Percentiles rank a stretch among this genome's conserved stretches.
These are phyloP conservation scores for Apamea monoglypha DNA, from an alignment of 2,888 invertebrate genomes.

Conservation along the genomic window DNA sequence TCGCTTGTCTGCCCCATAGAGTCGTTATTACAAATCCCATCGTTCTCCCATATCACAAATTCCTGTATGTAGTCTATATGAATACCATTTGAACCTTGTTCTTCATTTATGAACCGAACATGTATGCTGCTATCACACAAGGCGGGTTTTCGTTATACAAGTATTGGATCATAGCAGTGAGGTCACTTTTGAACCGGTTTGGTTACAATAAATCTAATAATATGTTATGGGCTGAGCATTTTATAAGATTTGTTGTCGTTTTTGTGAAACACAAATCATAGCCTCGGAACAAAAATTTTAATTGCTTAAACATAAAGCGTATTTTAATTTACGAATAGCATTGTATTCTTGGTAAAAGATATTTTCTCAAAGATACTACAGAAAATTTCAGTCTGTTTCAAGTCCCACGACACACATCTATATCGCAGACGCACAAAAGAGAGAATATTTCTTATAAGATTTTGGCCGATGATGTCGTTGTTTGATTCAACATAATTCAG, in stretches of 20 bases:
- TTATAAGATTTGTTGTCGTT: conserved; percentile 63
- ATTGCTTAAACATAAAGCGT: not conserved
- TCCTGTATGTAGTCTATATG: conserved; percentile 2
- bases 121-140: conserved; percentile 24
- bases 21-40: conserved; percentile 66
- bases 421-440: conserved; percentile 5
- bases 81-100: conserved; percentile 12
- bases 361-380: conserved; percentile 29
- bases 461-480: conserved; percentile 23
- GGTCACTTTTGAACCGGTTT: conserved; percentile 84
- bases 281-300: not conserved
- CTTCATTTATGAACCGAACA: conserved; percentile 18
- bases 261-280: conserved; percentile 25
- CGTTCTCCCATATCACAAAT: conserved; percentile 64
- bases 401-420: conserved; percentile 28
- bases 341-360: conserved; percentile 38
- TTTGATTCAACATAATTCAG: conserved; percentile 27
- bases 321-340: conserved; percentile 20
- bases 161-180: conserved; percentile 80
- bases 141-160: conserved; percentile 62
- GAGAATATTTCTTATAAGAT: conserved; percentile 14
- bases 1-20: conserved; percentile 55
- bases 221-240: conserved; percentile 68
- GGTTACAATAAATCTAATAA: conserved; percentile 67
- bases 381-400: conserved; percentile 12